Conservation (phyloP, 2,797 vertebrate species). For the Liasis olivaceus region DNA sequence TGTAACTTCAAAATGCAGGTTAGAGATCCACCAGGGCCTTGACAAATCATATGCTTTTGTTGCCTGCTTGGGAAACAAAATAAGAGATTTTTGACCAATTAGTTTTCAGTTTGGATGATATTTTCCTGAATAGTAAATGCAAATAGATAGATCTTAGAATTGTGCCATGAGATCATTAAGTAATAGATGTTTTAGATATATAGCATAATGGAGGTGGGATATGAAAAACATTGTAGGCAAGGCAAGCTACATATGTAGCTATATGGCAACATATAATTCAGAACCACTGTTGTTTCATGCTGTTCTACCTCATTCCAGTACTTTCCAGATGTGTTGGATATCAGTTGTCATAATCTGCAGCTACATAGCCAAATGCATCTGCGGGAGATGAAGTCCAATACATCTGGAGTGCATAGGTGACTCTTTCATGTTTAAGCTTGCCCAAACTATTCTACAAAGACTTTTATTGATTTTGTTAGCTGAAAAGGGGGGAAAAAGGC, state of each 20-base stretch:
- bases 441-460: not conserved
- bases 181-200: not conserved
- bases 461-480: not conserved
- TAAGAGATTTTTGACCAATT: not conserved
- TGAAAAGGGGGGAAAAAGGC: not conserved
- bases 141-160: not conserved
- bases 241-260: not conserved
- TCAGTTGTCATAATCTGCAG: not conserved
- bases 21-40: not conserved
- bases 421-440: not conserved
- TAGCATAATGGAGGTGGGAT: not conserved
- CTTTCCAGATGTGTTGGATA: not conserved
- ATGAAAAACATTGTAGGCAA: not conserved
- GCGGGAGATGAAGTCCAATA: not conserved
- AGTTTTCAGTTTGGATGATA: not conserved
- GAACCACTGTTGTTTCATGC: not conserved
- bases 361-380: not conserved
- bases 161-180: not conserved
- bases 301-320: not conserved
- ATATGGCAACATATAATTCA: not conserved
- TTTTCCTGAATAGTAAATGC: not conserved
- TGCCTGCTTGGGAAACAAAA: not conserved
- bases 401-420: not conserved
- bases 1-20: not conserved
- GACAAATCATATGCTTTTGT: not conserved